Evolutionary conservation across 1,140 invertebrate species (phyloP).

Genomic region (Berghia stephanieae): DNA sequence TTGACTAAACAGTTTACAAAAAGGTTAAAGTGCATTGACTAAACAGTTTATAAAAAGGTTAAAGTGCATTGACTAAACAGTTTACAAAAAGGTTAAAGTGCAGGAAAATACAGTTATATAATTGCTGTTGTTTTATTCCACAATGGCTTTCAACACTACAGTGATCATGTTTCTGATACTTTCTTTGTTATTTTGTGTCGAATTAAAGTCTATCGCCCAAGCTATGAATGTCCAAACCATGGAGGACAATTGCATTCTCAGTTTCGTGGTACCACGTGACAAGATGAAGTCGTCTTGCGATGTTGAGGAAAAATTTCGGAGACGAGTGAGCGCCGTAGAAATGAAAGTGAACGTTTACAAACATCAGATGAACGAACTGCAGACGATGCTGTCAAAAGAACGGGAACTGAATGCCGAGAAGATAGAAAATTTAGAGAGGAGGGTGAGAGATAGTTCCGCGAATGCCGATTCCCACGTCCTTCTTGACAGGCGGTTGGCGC

Average conservation of each 20-base stretch:
- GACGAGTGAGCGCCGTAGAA: slow-evolving; percentile 36
- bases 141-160: too few species aligned
- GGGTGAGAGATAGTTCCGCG: background rate
- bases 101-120: too few species aligned
- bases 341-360: slow-evolving; percentile 39
- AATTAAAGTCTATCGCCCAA: background rate
- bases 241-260: slow-evolving; percentile 53
- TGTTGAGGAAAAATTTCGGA: slow-evolving; percentile 32
- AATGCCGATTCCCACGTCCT: background rate
- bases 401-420: slow-evolving; percentile 20
- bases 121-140: too few species aligned
- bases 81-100: too few species aligned
- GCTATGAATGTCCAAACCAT: slow-evolving; percentile 17
- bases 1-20: too few species aligned
- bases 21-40: too few species aligned
- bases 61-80: too few species aligned
- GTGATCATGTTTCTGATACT: background rate
- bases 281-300: slow-evolving; percentile 53
- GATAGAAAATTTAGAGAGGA: slow-evolving; percentile 2
- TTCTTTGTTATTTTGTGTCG: background rate
- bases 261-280: slow-evolving; percentile 54
- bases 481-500: slow-evolving; percentile 29
- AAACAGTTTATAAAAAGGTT: too few species aligned
- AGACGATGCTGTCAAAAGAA: slow-evolving; percentile 34
- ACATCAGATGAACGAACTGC: slow-evolving; percentile 38